Base-by-base conservation (phyloP, 2,888 invertebrate genomes). In the Phaedon cochleariae region DNA sequence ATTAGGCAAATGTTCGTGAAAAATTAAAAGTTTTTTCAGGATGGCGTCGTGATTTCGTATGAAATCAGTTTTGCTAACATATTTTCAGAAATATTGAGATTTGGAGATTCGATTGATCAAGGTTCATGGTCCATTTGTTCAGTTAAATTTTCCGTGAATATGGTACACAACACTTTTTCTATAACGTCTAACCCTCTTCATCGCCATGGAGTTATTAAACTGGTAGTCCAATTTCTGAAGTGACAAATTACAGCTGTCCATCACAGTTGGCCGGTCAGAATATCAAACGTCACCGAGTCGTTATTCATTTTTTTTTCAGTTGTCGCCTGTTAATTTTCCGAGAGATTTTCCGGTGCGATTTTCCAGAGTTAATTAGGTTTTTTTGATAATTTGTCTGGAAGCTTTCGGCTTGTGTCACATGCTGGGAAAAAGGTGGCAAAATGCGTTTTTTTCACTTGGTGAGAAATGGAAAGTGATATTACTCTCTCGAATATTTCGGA, bases 351-450 rank as follows among this genome's bases (percentile, higher is more conserved):
- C 41, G 21, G 49, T 45, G 29, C 26, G 51, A 62, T 57, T 62
- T 62, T 51, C 51, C 48, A 21, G 55, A 34, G 62, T 62, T 62
- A 37, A 62, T 62, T 62, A 55, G 49, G 34, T 48, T 62, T 62
- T n/a, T 62, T 55, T 55, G 55, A 49, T 49, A 26, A 62, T 62
- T 62, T 55, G 55, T 62, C 51, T 51, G 57, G 57, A 22, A 46
- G 37, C 29, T 55, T 18, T 48, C 15, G 9, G 48, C 26, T 26
- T 3, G 7, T 26, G 26, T 26, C n/a, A n/a, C n/a, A n/a, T n/a
- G n/a, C n/a, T n/a, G n/a, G n/a, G n/a, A n/a, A n/a, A 15, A 34
- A 34, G 9, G 9, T 41, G 15, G 15, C 7, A 41, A 41, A 41
- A 41, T 10, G 6, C 31, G 31, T 4, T 34, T 34, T 10, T 34